Conservation (phyloP, 2,797 vertebrate species). For the Leptatherina wallacei region DNA sequence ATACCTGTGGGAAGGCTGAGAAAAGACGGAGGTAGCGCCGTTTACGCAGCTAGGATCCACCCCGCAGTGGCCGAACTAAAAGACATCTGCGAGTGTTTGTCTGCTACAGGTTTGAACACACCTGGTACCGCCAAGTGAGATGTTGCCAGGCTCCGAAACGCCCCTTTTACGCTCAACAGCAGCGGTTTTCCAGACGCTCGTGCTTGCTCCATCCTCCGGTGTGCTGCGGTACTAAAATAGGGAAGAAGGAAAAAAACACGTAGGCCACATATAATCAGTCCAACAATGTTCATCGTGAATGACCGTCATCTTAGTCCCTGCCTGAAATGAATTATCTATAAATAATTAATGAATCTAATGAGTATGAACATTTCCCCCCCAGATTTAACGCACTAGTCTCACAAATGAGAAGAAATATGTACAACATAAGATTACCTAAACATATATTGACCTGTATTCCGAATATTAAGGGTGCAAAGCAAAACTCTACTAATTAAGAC, state of each 20-base stretch:
- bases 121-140: conserved; percentile 68
- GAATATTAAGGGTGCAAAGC: conserved; percentile 29
- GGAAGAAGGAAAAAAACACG: background rate
- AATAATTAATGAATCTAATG: background rate
- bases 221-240: conserved; percentile 32
- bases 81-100: conserved; percentile 51
- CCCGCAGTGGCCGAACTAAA: conserved; percentile 40
- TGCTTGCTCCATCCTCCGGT: conserved; percentile 66
- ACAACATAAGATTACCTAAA: conserved; percentile 1
- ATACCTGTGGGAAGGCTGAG: conserved; percentile 56
- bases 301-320: background rate
- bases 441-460: conserved; percentile 18
- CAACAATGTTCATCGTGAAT: background rate
- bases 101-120: conserved; percentile 79
- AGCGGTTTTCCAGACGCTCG: conserved; percentile 10
- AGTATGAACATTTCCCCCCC: too few relatives aligned
- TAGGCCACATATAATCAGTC: background rate
- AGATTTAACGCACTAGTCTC: background rate
- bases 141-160: conserved; percentile 61
- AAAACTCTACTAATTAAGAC: conserved; percentile 46
- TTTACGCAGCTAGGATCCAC: conserved; percentile 41
- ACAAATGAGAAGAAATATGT: background rate
- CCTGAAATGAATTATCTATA: background rate
- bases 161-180: conserved; percentile 67
- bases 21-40: conserved; percentile 30